Conservation (phyloP, 2,888 invertebrate genomes). For the Hemistola chrysoprasaria region DNA sequence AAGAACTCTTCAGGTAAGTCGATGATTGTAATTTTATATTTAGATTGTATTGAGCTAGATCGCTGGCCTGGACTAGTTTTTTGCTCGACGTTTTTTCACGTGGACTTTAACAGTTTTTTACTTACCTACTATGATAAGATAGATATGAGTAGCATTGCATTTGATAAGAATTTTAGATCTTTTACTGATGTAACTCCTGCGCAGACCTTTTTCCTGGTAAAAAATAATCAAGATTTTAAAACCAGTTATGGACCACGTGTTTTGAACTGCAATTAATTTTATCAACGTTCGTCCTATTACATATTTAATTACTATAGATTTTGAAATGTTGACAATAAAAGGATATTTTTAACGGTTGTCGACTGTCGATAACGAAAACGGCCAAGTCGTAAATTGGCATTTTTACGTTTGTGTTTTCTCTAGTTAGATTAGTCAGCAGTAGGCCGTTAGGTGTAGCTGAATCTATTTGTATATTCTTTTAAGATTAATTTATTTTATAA, state of each 20-base stretch:
- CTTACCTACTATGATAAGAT: constrained; percentile 24
- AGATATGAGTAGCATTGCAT: constrained; percentile 4
- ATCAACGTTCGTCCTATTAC: no score
- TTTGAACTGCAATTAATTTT: no score
- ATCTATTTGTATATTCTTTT: no score
- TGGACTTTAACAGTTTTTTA: constrained; percentile 21
- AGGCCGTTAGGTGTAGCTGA: no score
- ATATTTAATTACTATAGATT: no score
- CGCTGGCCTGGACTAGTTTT: constrained; percentile 22
- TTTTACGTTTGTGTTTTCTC: constrained; percentile 12
- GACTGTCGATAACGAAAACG: constrained; percentile 16
- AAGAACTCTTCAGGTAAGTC: constrained; percentile 27
- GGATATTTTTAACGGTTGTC: constrained; percentile 14
- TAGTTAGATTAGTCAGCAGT: constrained; percentile 3
- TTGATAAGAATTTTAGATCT: constrained; percentile 9
- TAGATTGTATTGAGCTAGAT: constrained; percentile 17
- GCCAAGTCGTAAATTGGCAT: constrained; percentile 21
- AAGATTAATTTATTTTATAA: no score
- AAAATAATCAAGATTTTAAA: no score
- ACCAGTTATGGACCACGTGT: constrained; percentile 13
- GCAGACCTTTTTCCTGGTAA: no score
- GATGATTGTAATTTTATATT: constrained; percentile 38
- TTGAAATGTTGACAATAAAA: no score
- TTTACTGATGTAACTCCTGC: constrained; percentile 7
- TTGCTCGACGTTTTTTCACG: constrained; percentile 15